These are phyloP conservation scores for Chymomyza procnemis DNA, from an alignment of 2,888 invertebrate species.

Conservation along the genomic window DNA sequence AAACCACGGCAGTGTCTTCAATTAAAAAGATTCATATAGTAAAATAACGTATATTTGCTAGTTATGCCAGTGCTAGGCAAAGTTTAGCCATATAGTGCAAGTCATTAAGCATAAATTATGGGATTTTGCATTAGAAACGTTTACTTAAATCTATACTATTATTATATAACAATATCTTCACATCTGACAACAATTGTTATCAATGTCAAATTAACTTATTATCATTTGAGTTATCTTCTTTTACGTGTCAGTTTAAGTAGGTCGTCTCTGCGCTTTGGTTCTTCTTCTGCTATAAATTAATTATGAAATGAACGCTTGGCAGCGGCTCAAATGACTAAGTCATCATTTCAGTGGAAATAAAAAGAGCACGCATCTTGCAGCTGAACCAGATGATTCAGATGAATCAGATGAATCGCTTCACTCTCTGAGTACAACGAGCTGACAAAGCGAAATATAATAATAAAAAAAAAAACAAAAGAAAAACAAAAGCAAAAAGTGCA, in stretches of 20 bases:
- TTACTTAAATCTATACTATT: too few relatives aligned
- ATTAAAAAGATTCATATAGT: too few relatives aligned
- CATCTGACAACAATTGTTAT: background rate
- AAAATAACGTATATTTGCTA: too few relatives aligned
- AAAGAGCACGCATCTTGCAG: slow-evolving; percentile 31
- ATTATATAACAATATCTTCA: too few relatives aligned
- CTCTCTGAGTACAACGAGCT: background rate
- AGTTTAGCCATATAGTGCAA: too few relatives aligned
- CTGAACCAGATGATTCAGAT: slow-evolving; percentile 53
- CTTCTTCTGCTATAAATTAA: background rate
- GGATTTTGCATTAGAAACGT: too few relatives aligned
- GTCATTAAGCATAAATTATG: too few relatives aligned
- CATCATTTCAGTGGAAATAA: slow-evolving; percentile 40
- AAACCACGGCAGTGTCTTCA: too few relatives aligned
- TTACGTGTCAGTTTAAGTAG: background rate
- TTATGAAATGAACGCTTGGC: background rate
- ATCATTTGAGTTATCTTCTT: background rate
- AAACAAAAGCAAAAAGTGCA: slow-evolving; percentile 25
- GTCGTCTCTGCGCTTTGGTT: background rate
- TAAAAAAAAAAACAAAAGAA: slow-evolving; percentile 8
- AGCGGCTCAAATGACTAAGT: slow-evolving; percentile 38
- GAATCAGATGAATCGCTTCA: background rate
- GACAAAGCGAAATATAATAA: slow-evolving; percentile 50
- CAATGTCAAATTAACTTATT: background rate
- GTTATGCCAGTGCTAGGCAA: too few relatives aligned